A percentile compares a stretch with the other conserved stretches of the same genome.
phyloP scores from a whole-genome alignment of 2,797 vertebrate genomes.

The Gobio occitaniae region DNA sequence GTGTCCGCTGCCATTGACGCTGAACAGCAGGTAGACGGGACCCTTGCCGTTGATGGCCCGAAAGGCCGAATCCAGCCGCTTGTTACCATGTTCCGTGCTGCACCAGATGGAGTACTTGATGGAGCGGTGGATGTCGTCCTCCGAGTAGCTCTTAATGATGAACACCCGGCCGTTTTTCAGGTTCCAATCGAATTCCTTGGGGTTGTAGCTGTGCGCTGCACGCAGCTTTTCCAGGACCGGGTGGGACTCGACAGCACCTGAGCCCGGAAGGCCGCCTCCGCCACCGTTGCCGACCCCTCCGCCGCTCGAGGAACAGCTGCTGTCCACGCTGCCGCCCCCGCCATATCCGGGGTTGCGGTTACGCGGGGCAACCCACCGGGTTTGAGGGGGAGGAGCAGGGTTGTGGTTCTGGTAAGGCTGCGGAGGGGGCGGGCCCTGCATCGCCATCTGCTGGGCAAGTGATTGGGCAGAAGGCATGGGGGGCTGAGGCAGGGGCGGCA shows the following conservation, averaged over 20 bases:
- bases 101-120: conserved; percentile 99
- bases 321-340: conserved; percentile 74
- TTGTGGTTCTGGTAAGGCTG: conserved; percentile 90
- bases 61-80: conserved; percentile 93
- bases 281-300: conserved; percentile 76
- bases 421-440: conserved; percentile 82
- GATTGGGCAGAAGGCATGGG: conserved; percentile 80
- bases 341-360: conserved; percentile 86
- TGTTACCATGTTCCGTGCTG: conserved; percentile 98
- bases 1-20: conserved; percentile 97
- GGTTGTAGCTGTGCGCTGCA: conserved; percentile 96
- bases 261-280: conserved; percentile 63
- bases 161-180: conserved; percentile 94
- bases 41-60: conserved; percentile 89
- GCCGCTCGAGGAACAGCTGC: conserved; percentile 71
- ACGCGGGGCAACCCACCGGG: conserved; percentile 95
- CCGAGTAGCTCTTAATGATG: conserved; percentile 98
- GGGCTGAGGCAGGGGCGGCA: conserved; percentile 77
- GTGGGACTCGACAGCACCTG: conserved; percentile 81
- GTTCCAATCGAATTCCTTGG: conserved; percentile 97
- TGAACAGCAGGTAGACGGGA: conserved; percentile 95
- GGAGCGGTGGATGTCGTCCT: conserved; percentile 99
- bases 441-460: conserved; percentile 81
- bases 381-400: conserved; percentile 84
- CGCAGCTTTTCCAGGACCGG: conserved; percentile 95